A percentile compares a stretch with the other conserved stretches of the same genome.
These are phyloP conservation scores for Triplophysa yarkandensis DNA, from an alignment of 2,797 vertebrate genomes.

Conservation along the genomic window DNA sequence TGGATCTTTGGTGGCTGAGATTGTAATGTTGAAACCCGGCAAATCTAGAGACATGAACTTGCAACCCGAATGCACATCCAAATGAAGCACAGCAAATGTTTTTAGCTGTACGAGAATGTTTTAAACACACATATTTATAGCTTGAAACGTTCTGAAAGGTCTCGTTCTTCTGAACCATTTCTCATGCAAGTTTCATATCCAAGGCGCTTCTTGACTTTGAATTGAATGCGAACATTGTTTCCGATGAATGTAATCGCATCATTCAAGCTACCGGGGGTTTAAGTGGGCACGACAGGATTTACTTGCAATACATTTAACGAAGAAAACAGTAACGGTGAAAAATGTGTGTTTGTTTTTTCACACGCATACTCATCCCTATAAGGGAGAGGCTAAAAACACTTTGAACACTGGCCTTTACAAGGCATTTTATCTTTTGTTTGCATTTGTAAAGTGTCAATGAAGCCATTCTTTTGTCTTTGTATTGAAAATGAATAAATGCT, in stretches of 20 bases:
- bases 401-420: background rate
- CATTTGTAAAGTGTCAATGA: constrained; percentile 10
- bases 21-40: constrained; percentile 1
- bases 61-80: background rate
- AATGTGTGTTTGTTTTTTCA: too few relatives aligned
- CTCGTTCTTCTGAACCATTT: constrained; percentile 2
- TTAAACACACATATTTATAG: constrained; percentile 27
- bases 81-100: constrained; percentile 26
- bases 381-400: background rate
- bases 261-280: background rate
- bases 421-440: background rate
- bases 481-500: constrained; percentile 28
- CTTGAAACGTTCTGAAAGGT: constrained; percentile 24
- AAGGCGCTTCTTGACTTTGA: constrained; percentile 35
- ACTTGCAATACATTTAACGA: background rate
- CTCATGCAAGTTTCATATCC: background rate
- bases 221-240: constrained; percentile 59
- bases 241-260: constrained; percentile 27
- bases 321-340: background rate
- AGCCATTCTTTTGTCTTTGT: constrained; percentile 13
- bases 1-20: constrained; percentile 93
- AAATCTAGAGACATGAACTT: constrained; percentile 2
- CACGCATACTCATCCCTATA: background rate
- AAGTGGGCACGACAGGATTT: constrained; percentile 18
- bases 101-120: constrained; percentile 30